phyloP scores from a whole-genome alignment of 2,113 vertebrate species.

The Urocolius indicus region DNA sequence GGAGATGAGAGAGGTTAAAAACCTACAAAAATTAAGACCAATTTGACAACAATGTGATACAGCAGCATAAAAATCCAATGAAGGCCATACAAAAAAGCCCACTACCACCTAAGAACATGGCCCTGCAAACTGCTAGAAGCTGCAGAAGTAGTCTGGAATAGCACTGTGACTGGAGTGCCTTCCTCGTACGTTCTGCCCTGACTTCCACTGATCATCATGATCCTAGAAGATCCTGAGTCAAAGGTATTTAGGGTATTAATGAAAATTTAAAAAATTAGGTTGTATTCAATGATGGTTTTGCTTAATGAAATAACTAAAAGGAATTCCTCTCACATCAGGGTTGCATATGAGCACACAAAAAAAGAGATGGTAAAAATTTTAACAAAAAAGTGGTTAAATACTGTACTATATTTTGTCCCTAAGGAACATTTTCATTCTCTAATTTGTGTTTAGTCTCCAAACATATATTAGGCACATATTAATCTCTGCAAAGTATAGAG shows the following conservation, averaged over 20 bases:
- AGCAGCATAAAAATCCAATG: not conserved
- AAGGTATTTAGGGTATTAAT: not conserved
- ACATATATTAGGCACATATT: not conserved
- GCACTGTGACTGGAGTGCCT: accelerated
- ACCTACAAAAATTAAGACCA: not conserved
- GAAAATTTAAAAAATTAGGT: not conserved
- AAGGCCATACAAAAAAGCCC: not conserved
- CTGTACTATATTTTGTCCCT: not conserved
- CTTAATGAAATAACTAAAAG: not conserved
- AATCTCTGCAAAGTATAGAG: not conserved
- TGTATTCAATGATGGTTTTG: not conserved
- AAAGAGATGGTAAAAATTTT: not conserved
- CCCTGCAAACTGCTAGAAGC: not conserved
- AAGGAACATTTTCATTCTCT: not conserved
- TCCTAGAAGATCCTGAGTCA: not conserved
- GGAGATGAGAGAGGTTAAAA: not conserved
- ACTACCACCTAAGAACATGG: not conserved
- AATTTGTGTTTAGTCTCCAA: not conserved
- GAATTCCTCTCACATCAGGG: not conserved
- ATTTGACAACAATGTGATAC: not conserved
- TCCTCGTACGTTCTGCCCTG: not conserved
- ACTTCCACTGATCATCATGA: not conserved
- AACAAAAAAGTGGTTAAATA: not conserved
- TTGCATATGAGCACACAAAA: not conserved
- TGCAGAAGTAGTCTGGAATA: not conserved